These are phyloP conservation scores for Eulemur albifrons DNA, from an alignment of 2,797 vertebrate species.

Conservation along the genomic window DNA sequence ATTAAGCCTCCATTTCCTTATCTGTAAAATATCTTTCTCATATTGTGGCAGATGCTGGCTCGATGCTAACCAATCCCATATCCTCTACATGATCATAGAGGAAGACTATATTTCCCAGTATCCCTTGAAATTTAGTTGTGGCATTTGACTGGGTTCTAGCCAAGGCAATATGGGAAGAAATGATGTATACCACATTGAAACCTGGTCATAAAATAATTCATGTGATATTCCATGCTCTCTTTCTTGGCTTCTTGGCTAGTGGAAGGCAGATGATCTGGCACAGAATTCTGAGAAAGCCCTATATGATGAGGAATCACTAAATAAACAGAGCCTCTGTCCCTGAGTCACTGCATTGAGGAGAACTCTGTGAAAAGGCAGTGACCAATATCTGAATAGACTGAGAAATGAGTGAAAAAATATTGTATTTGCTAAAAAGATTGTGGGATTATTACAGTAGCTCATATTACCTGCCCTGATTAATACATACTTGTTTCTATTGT, in stretches of 20 bases:
- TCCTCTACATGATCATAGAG: background rate
- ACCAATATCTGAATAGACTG: background rate
- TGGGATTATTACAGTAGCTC: background rate
- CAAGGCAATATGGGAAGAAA: background rate
- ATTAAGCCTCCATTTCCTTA: background rate
- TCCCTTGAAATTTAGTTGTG: background rate
- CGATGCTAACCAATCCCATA: background rate
- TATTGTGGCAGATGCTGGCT: background rate
- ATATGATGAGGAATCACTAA: background rate
- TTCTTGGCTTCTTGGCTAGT: background rate
- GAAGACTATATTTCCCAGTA: background rate
- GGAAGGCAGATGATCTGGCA: background rate
- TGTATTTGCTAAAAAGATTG: background rate
- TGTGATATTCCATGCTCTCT: background rate
- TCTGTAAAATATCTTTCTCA: background rate
- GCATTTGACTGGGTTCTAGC: background rate
- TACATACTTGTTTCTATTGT: conserved; percentile 7
- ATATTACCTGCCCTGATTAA: background rate
- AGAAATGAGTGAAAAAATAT: background rate
- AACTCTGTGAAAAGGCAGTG: background rate
- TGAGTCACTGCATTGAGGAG: background rate
- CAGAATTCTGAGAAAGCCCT: background rate
- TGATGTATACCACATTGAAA: background rate
- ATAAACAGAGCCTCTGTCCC: background rate
- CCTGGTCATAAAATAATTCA: background rate